Conservation (phyloP, 2,113 vertebrate genomes). For the Hypanus sabinus region DNA sequence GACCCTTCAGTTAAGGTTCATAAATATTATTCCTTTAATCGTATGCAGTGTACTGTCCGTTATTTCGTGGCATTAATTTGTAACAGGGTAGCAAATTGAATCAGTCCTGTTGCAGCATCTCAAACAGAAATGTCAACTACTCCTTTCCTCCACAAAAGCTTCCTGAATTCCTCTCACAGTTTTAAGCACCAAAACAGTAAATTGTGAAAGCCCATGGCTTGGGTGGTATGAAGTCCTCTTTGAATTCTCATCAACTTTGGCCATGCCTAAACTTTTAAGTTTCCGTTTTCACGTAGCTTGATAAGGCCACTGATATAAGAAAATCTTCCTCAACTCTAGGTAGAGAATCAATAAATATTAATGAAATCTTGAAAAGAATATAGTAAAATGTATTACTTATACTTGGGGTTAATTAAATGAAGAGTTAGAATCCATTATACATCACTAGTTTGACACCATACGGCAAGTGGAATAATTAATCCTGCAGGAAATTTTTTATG, state of each 20-base stretch:
- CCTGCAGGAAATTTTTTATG: not conserved
- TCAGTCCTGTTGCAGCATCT: not conserved
- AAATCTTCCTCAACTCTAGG: not conserved
- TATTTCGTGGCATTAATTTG: no score
- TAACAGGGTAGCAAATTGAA: no score
- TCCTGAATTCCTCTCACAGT: no score
- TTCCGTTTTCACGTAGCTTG: not conserved
- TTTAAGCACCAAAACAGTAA: not conserved
- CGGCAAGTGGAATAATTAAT: not conserved
- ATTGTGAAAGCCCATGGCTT: not conserved
- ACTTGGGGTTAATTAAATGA: slow-evolving; percentile 21
- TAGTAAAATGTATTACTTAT: not conserved
- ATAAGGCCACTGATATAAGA: not conserved
- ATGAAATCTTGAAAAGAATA: not conserved
- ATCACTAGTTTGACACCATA: not conserved
- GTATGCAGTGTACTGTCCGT: no score
- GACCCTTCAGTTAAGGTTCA: no score
- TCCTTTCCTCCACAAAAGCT: no score
- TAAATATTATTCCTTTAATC: no score
- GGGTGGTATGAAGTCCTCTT: not conserved
- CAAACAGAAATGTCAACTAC: no score
- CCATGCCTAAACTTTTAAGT: not conserved
- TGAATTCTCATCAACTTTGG: not conserved
- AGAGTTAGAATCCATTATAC: not conserved
- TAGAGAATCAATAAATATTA: slow-evolving; percentile 26